Evolutionary conservation across 2,888 invertebrate species (phyloP).

Genomic region (Trypoxylon attenuatum): DNA sequence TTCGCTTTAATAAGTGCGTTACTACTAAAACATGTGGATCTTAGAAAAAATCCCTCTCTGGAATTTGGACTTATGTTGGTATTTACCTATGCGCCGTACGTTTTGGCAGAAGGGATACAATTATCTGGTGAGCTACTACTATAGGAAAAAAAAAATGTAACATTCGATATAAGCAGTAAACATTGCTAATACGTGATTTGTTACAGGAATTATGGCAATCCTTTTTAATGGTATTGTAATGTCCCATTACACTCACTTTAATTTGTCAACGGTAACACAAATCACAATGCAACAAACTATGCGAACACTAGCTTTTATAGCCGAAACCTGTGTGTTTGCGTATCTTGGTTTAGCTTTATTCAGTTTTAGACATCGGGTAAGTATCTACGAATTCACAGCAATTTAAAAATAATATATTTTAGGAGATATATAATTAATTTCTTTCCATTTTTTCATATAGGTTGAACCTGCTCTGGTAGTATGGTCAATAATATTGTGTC

Average conservation of each 20-base stretch:
- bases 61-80: conserved; percentile 99
- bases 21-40: conserved; percentile 94
- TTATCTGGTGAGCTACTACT: conserved; percentile 82
- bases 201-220: conserved; percentile 98
- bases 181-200: conserved; percentile 17
- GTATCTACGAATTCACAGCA: neutral
- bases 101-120: conserved; percentile 96
- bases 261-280: conserved; percentile 97
- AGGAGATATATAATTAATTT: neutral
- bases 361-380: conserved; percentile 94
- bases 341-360: conserved; percentile 96
- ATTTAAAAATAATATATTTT: neutral
- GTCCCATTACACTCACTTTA: conserved; percentile 99
- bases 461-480: conserved; percentile 90
- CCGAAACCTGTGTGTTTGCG: conserved; percentile 99
- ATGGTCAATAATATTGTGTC: conserved; percentile 94
- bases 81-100: conserved; percentile 98
- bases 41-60: conserved; percentile 96
- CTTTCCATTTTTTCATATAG: conserved; percentile 45
- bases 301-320: conserved; percentile 97
- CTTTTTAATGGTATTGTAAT: conserved; percentile 99
- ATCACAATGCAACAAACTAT: conserved; percentile 99
- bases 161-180: conserved; percentile 2
- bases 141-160: neutral
- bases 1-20: conserved; percentile 96